phyloP scores from a whole-genome alignment of 2,113 vertebrate species.

The Alethe diademata region DNA sequence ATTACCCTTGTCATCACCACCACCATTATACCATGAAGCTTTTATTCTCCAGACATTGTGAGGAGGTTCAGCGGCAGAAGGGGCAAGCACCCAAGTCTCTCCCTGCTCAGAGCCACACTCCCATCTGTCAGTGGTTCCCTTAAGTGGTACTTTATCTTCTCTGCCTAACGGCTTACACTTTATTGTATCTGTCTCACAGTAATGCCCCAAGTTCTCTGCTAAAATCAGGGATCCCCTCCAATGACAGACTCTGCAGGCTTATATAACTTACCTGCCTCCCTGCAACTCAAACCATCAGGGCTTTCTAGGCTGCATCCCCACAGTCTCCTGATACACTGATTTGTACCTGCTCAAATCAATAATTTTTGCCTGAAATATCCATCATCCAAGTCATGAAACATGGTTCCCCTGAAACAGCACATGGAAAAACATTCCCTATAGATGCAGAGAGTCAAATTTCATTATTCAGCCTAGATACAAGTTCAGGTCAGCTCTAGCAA shows the following conservation, averaged over 20 bases:
- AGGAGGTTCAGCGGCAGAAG: conserved; percentile 5
- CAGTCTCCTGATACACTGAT: not conserved
- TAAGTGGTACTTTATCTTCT: conserved; percentile 55
- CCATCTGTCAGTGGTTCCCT: conserved; percentile 40
- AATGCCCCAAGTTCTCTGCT: not conserved
- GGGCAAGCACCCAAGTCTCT: conserved; percentile 9
- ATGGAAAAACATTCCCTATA: not conserved
- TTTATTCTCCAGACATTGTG: conserved; percentile 47
- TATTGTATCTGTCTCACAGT: not conserved
- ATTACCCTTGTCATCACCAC: conserved; percentile 74
- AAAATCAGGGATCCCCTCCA: not conserved
- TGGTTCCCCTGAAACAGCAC: not conserved
- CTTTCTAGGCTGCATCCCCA: not conserved
- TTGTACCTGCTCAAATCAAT: not conserved
- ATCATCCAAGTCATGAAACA: not conserved
- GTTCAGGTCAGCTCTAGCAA: not conserved
- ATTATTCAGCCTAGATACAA: not conserved
- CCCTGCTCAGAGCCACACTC: not conserved
- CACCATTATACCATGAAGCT: conserved; percentile 57
- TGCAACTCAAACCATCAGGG: not conserved
- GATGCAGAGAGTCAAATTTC: not conserved
- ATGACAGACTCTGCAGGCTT: not conserved
- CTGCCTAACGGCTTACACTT: not conserved
- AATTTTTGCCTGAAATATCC: not conserved
- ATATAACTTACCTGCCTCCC: not conserved